phyloP scores from a whole-genome alignment of 2,888 invertebrate species.

The Cartodere bifasciata region DNA sequence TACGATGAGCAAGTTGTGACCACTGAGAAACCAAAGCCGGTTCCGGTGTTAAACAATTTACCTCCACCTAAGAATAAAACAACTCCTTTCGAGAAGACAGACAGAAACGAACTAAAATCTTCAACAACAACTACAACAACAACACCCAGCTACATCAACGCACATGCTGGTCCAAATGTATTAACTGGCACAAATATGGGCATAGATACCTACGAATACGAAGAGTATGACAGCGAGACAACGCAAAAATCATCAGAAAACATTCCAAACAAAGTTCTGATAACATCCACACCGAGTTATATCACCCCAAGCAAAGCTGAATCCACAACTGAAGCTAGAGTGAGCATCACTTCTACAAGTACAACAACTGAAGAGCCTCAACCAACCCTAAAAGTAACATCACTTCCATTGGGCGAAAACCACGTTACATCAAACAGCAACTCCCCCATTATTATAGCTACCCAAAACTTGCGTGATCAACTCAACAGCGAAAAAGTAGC shows the following conservation, averaged over 20 bases:
- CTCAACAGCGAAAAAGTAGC: conserved; percentile 31
- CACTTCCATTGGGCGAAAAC: conserved; percentile 33
- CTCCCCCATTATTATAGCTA: conserved; percentile 30
- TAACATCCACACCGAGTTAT: too few species aligned
- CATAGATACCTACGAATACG: conserved; percentile 26
- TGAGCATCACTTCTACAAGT: conserved; percentile 15
- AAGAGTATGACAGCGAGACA: conserved; percentile 21
- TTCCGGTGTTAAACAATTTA: conserved; percentile 20
- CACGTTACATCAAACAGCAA: conserved; percentile 24
- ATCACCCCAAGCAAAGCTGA: conserved; percentile 12
- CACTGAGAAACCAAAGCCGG: conserved; percentile 13
- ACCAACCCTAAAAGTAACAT: conserved; percentile 27
- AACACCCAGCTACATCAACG: conserved; percentile 13
- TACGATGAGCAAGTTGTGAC: conserved; percentile 31
- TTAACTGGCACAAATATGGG: conserved; percentile 23
- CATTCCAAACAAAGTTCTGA: conserved; percentile 14
- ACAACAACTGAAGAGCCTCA: conserved; percentile 15
- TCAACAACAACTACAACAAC: conserved; percentile 16
- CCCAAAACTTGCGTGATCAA: conserved; percentile 32
- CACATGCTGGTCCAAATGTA: conserved; percentile 22
- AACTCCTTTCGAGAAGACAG: conserved; percentile 15
- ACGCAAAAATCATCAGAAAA: conserved; percentile 13
- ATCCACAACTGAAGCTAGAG: conserved; percentile 10
- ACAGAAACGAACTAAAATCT: conserved; percentile 15
- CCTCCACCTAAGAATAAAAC: conserved; percentile 18